These are phyloP conservation scores for Amiota communis DNA, from an alignment of 2,888 invertebrate genomes.

Conservation along the genomic window DNA sequence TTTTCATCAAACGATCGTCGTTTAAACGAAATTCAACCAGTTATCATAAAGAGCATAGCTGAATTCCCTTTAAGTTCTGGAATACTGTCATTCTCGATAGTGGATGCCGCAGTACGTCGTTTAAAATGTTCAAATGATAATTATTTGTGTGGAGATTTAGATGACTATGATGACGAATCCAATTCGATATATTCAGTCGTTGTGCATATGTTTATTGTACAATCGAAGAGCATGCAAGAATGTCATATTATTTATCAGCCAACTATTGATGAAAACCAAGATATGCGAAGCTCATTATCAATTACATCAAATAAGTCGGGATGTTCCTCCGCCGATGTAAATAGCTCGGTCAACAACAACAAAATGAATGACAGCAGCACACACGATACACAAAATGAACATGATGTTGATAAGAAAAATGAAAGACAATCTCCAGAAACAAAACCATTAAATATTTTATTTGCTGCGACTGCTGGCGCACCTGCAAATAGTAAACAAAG, in stretches of 20 bases:
- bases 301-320: slow-evolving; percentile 33
- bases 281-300: slow-evolving; percentile 59
- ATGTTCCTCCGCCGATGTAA: slow-evolving; percentile 19
- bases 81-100: slow-evolving; percentile 90
- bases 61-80: slow-evolving; percentile 92
- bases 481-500: slow-evolving; percentile 27
- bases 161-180: slow-evolving; percentile 76
- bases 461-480: slow-evolving; percentile 49
- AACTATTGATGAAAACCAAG: slow-evolving; percentile 66
- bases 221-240: slow-evolving; percentile 91
- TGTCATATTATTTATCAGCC: slow-evolving; percentile 81
- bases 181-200: slow-evolving; percentile 76
- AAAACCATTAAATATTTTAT: slow-evolving; percentile 55
- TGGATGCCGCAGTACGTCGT: slow-evolving; percentile 80
- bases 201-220: slow-evolving; percentile 83
- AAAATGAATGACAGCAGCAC: slow-evolving; percentile 37
- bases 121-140: slow-evolving; percentile 74
- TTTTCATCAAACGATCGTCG: not conserved
- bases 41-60: slow-evolving; percentile 83
- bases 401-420: slow-evolving; percentile 48
- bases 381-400: slow-evolving; percentile 34
- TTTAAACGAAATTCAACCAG: slow-evolving; percentile 57
- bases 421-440: slow-evolving; percentile 42
- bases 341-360: slow-evolving; percentile 46
- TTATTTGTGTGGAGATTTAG: slow-evolving; percentile 76